A percentile compares a stretch with the other conserved stretches of the same genome.
Evolutionary conservation across 2,797 vertebrate species (phyloP).

Genomic region (Eidolon dupreanum): DNA sequence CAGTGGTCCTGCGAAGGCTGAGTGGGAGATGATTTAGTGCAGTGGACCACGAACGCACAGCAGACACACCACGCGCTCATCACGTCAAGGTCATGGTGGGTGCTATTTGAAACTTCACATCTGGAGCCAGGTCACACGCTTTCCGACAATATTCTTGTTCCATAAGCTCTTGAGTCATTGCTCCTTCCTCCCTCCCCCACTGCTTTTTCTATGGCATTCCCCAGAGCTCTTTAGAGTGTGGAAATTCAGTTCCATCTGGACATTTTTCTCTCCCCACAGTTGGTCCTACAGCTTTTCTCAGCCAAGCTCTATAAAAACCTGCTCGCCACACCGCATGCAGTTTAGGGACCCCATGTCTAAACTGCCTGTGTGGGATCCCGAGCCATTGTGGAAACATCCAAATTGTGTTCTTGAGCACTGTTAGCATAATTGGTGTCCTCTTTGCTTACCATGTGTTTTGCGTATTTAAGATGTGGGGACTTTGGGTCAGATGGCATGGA

Average conservation of each 20-base stretch:
- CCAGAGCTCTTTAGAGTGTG: accelerated
- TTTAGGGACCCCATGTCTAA: background rate
- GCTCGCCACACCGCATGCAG: accelerated
- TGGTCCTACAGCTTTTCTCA: background rate
- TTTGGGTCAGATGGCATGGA: background rate
- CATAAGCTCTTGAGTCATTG: background rate
- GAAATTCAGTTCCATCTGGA: background rate
- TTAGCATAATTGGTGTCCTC: background rate
- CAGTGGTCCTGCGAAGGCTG: background rate
- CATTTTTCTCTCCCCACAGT: background rate
- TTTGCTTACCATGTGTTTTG: background rate
- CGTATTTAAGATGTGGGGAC: background rate
- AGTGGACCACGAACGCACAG: accelerated
- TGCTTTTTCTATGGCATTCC: background rate
- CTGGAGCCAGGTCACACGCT: background rate
- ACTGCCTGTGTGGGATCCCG: accelerated
- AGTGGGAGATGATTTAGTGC: accelerated
- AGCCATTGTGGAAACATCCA: background rate
- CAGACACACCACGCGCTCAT: background rate
- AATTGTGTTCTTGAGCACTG: background rate
- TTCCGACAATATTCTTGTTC: background rate
- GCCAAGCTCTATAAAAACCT: background rate
- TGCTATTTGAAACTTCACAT: accelerated
- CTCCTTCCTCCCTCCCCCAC: background rate
- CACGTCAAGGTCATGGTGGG: background rate